Conservation (phyloP, 2,888 invertebrate genomes). For the Aporophyla lueneburgensis region DNA sequence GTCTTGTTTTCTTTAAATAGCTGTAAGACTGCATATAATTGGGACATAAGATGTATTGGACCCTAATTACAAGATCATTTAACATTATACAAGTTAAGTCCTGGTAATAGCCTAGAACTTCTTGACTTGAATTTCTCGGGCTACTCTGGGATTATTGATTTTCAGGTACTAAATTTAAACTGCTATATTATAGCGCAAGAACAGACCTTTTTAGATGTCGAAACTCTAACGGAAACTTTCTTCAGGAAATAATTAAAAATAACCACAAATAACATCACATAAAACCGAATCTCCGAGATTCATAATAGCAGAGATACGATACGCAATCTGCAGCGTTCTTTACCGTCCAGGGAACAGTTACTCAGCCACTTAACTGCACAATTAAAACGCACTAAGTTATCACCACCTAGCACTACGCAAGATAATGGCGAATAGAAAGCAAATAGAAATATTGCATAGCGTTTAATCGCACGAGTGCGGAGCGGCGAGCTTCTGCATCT, state of each 20-base stretch:
- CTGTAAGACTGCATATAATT: background rate
- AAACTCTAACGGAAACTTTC: background rate
- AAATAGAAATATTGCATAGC: slow-evolving; percentile 83
- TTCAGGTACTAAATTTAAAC: too few relatives aligned
- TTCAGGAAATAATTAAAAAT: background rate
- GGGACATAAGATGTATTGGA: slow-evolving; percentile 16
- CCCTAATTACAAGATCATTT: slow-evolving; percentile 25
- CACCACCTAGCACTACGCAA: slow-evolving; percentile 76
- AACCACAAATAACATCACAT: slow-evolving; percentile 8
- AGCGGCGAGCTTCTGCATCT: slow-evolving; percentile 85
- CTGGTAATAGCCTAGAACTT: background rate
- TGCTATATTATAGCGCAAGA: too few relatives aligned
- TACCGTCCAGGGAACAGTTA: slow-evolving; percentile 60
- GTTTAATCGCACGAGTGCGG: slow-evolving; percentile 67
- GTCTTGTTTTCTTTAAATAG: slow-evolving; percentile 9
- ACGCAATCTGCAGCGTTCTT: slow-evolving; percentile 58
- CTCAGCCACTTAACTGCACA: slow-evolving; percentile 67
- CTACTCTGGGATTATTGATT: too few relatives aligned
- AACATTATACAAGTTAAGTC: background rate
- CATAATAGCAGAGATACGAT: slow-evolving; percentile 54
- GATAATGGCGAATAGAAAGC: slow-evolving; percentile 74
- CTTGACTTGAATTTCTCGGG: too few relatives aligned
- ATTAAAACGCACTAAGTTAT: slow-evolving; percentile 73
- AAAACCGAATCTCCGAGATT: slow-evolving; percentile 34
- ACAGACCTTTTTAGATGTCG: too few relatives aligned